Percentiles rank a stretch among this genome's conserved stretches.
Conservation (phyloP, 2,113 vertebrate species). For the Rhagologus leucostigma region DNA sequence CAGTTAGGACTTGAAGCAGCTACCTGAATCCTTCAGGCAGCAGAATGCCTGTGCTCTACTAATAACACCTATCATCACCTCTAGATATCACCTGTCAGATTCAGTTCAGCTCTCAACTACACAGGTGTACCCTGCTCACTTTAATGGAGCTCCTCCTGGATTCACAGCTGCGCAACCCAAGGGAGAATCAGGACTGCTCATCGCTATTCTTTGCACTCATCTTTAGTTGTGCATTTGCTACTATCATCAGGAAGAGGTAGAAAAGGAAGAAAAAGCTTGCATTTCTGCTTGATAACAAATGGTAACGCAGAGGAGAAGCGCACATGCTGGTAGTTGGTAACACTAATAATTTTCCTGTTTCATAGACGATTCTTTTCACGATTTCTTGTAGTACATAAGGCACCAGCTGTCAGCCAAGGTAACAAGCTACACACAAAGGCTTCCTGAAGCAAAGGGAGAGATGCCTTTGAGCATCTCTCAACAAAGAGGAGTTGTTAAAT, state of each 20-base stretch:
- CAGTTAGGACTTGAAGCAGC: background rate
- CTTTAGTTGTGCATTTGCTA: background rate
- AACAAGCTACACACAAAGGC: background rate
- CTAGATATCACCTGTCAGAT: background rate
- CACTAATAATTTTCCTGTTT: background rate
- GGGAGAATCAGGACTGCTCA: background rate
- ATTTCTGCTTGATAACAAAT: background rate
- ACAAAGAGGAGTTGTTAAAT: slow-evolving; percentile 40
- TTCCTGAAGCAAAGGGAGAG: background rate
- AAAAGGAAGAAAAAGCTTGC: background rate
- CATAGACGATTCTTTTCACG: background rate
- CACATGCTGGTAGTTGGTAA: background rate
- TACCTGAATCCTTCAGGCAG: background rate
- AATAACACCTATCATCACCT: background rate
- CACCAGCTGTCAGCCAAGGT: background rate
- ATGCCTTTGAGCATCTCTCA: too few relatives aligned
- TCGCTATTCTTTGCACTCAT: background rate
- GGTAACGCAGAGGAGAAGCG: rapidly evolving
- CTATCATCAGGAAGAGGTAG: background rate
- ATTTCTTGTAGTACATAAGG: background rate
- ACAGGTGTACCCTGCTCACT: background rate
- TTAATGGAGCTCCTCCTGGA: background rate
- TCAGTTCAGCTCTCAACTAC: background rate
- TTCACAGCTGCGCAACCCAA: background rate
- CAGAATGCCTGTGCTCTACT: background rate